A percentile compares a stretch with the other conserved stretches of the same genome.
Conservation (phyloP, 2,113 vertebrate genomes). For the Atractosteus spatula region DNA sequence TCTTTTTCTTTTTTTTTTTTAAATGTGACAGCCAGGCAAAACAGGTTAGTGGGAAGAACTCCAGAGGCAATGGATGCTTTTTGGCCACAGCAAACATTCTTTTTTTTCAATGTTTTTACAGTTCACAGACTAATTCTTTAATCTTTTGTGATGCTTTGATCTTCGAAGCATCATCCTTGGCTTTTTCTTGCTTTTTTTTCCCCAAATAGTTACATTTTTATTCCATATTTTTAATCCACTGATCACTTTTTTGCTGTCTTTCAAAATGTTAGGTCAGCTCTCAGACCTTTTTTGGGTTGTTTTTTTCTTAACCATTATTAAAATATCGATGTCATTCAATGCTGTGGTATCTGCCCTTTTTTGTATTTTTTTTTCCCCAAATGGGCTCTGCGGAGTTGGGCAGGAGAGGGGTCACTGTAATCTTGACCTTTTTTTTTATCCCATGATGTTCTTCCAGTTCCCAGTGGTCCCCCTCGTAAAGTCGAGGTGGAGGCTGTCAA, state of each 20-base stretch:
- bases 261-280: conserved; percentile 64
- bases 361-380: conserved; percentile 52
- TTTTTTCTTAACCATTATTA: conserved; percentile 79
- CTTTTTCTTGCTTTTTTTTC: conserved; percentile 93
- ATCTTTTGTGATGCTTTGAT: conserved; percentile 80
- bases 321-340: conserved; percentile 70
- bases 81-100: conserved; percentile 50
- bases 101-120: conserved; percentile 56
- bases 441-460: conserved; percentile 99
- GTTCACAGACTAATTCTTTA: conserved; percentile 70
- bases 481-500: conserved; percentile 99
- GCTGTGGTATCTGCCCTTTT: conserved; percentile 74
- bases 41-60: conserved; percentile 55
- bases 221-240: conserved; percentile 91
- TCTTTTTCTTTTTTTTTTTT: conserved; percentile 46
- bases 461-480: conserved; percentile 99
- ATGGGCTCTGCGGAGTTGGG: conserved; percentile 57
- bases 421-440: conserved; percentile 86
- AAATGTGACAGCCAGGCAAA: conserved; percentile 56
- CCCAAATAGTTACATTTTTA: conserved; percentile 84
- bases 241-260: conserved; percentile 95
- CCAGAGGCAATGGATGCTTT: conserved; percentile 51
- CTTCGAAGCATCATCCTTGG: conserved; percentile 90
- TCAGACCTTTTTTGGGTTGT: conserved; percentile 71
- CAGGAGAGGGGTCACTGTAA: conserved; percentile 78